Percentiles rank a stretch among this genome's conserved stretches.
Evolutionary conservation across 2,888 invertebrate genomes (phyloP).

Genomic region (Conus canariensis): DNA sequence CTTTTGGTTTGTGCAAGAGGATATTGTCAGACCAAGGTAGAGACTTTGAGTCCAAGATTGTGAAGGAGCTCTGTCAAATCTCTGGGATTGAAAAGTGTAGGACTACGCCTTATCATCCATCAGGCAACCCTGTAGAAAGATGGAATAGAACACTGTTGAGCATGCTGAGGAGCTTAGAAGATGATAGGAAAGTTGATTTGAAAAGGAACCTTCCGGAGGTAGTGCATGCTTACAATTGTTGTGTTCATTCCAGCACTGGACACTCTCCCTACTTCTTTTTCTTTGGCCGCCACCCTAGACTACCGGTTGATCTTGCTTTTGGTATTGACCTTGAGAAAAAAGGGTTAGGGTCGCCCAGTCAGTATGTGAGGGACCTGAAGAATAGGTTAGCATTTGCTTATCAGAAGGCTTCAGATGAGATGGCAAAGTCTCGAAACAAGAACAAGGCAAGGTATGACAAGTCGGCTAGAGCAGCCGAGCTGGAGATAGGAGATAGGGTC

Average conservation of each 20-base stretch:
- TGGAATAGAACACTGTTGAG: background rate
- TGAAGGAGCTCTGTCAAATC: constrained; percentile 1
- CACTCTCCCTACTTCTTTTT: background rate
- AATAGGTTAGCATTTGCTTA: background rate
- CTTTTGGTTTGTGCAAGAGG: background rate
- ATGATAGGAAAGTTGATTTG: background rate
- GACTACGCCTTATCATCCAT: background rate
- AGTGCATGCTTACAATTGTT: constrained; percentile 23
- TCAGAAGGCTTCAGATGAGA: background rate
- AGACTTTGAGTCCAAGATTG: background rate
- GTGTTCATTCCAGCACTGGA: background rate
- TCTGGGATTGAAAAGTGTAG: background rate
- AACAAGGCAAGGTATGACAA: constrained; percentile 19
- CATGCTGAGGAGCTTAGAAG: background rate
- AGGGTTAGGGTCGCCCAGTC: background rate
- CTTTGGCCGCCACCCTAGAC: constrained; percentile 23
- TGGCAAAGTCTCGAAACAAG: background rate
- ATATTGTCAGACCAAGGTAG: background rate
- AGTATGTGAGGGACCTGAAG: background rate
- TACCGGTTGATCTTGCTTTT: constrained; percentile 20
- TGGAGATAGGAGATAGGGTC: background rate
- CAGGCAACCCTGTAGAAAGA: background rate
- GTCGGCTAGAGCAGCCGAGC: background rate
- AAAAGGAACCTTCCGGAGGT: background rate
- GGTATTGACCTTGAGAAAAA: background rate